These are phyloP conservation scores for Indri indri DNA, from an alignment of 2,113 vertebrate genomes.

Conservation along the genomic window DNA sequence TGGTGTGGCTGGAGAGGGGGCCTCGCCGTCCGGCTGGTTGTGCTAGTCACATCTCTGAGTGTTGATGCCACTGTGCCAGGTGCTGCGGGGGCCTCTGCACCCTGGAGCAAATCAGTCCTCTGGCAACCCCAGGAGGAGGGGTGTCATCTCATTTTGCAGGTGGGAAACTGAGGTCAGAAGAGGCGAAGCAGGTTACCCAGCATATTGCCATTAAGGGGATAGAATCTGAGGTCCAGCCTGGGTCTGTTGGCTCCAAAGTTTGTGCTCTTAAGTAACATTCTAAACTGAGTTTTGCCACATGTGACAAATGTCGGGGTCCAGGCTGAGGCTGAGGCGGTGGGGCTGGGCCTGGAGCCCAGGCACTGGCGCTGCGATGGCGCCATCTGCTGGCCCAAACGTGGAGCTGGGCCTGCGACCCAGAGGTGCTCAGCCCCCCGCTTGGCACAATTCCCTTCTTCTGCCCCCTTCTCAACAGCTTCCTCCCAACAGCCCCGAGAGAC, in stretches of 20 bases:
- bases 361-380: not conserved
- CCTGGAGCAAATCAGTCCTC: not conserved
- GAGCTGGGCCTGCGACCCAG: rapidly evolving
- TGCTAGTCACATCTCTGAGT: not conserved
- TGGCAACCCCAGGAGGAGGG: not conserved
- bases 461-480: not conserved
- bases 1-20: too few species aligned
- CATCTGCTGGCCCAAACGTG: constrained; percentile 21
- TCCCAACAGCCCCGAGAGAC: not conserved
- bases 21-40: not conserved
- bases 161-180: not conserved
- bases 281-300: not conserved
- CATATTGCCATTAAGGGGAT: not conserved
- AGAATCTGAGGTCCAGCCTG: not conserved
- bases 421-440: rapidly evolving
- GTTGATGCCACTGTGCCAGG: not conserved
- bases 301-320: not conserved
- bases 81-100: not conserved
- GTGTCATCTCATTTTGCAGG: not conserved
- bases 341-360: not conserved
- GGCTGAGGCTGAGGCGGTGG: rapidly evolving
- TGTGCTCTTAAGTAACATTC: not conserved
- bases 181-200: not conserved
- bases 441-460: not conserved
- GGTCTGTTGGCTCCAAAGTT: not conserved